Percentiles rank a stretch among this genome's conserved stretches.
These are phyloP conservation scores for Carposina sasakii DNA, from an alignment of 1,140 invertebrate genomes.

Conservation along the genomic window DNA sequence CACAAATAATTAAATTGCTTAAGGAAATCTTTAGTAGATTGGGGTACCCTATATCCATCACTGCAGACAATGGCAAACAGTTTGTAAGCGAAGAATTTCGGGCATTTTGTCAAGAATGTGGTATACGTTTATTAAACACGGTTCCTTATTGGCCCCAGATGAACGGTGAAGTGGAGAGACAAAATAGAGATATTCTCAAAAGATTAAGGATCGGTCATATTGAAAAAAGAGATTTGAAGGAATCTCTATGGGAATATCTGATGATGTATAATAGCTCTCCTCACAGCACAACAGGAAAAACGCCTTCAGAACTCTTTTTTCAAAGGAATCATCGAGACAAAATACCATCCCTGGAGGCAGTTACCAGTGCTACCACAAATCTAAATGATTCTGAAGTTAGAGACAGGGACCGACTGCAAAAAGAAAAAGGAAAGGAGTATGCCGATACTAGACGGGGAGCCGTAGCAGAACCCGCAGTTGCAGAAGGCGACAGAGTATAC, in stretches of 20 bases:
- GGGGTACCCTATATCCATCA: slow-evolving; percentile 2
- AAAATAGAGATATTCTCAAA: slow-evolving; percentile 32
- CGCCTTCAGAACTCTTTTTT: slow-evolving; percentile 40
- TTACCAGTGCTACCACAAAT: neutral
- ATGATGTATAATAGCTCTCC: slow-evolving; percentile 38
- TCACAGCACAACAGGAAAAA: slow-evolving; percentile 31
- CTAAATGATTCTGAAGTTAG: neutral
- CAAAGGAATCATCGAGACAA: slow-evolving; percentile 27
- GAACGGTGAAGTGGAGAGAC: slow-evolving; percentile 38
- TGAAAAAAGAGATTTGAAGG: slow-evolving; percentile 20
- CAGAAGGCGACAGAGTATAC: slow-evolving; percentile 8
- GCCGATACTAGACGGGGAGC: slow-evolving; percentile 2
- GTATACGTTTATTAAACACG: slow-evolving; percentile 24
- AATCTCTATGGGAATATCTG: slow-evolving; percentile 23
- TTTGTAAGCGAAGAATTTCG: slow-evolving; percentile 25
- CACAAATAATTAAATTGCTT: slow-evolving; percentile 14
- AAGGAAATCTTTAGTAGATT: slow-evolving; percentile 17
- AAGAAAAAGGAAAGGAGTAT: slow-evolving; percentile 12
- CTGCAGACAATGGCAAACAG: slow-evolving; percentile 24
- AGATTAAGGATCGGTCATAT: slow-evolving; percentile 19
- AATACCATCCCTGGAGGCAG: neutral
- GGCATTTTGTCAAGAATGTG: slow-evolving; percentile 18
- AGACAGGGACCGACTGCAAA: slow-evolving; percentile 4
- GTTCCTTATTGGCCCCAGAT: slow-evolving; percentile 30
- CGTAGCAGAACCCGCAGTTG: neutral